These are phyloP conservation scores for Nannoperca australis DNA, from an alignment of 2,797 vertebrate genomes.

Conservation along the genomic window DNA sequence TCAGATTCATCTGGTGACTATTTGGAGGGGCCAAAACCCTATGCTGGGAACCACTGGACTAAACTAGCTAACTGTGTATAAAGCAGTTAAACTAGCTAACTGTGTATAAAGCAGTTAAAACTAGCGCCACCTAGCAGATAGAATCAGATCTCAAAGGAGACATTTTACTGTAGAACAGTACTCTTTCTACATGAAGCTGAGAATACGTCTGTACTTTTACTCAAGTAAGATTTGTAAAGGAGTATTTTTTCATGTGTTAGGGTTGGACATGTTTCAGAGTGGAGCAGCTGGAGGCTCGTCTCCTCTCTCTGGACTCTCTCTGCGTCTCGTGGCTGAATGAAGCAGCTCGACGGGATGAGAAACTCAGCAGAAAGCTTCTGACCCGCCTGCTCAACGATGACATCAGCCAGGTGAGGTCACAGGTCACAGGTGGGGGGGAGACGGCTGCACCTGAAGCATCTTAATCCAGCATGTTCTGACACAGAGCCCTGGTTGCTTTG, in stretches of 20 bases:
- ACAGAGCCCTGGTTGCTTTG: not conserved
- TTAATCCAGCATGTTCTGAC: not conserved
- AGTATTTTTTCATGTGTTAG: slow-evolving; percentile 20
- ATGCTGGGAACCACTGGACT: too few relatives aligned
- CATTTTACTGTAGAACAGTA: not conserved
- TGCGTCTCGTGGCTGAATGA: slow-evolving; percentile 37
- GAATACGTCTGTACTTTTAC: not conserved
- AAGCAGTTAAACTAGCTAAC: too few relatives aligned
- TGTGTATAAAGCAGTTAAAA: too few relatives aligned
- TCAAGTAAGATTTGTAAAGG: not conserved
- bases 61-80: too few relatives aligned
- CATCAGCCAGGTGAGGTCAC: slow-evolving; percentile 58
- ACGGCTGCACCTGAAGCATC: too few relatives aligned
- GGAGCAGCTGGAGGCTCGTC: slow-evolving; percentile 55
- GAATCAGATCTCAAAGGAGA: too few relatives aligned
- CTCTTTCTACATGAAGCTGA: not conserved
- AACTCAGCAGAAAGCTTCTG: slow-evolving; percentile 27
- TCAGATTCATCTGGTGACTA: too few relatives aligned
- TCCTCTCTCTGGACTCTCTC: slow-evolving; percentile 45
- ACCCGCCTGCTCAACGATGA: slow-evolving; percentile 29
- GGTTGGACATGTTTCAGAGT: slow-evolving; percentile 32
- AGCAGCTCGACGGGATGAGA: slow-evolving; percentile 36
- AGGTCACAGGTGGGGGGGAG: not conserved
- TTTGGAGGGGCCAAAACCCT: too few relatives aligned
- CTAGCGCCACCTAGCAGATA: too few relatives aligned